Conservation (phyloP, 2,888 invertebrate genomes). For the Yponomeuta cagnagella region DNA sequence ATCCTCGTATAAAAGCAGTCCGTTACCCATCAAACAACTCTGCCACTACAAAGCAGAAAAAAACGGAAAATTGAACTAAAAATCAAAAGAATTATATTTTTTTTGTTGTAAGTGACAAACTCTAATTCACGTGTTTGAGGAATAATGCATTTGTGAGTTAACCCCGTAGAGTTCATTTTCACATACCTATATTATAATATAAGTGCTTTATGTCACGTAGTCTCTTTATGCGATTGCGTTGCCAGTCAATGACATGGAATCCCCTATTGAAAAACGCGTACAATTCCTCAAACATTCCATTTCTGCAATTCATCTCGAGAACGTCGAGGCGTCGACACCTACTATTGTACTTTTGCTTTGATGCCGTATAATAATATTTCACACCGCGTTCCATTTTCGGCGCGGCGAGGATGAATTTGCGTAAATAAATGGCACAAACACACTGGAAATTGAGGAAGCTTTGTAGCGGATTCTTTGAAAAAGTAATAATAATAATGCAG, state of each 20-base stretch:
- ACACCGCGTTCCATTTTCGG: conserved; percentile 1
- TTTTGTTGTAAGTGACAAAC: too few relatives aligned
- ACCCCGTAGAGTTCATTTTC: too few relatives aligned
- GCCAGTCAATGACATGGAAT: conserved; percentile 37
- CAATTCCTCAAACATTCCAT: conserved; percentile 27
- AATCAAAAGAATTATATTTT: too few relatives aligned
- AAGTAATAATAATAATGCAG: not conserved
- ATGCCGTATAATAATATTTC: conserved; percentile 3
- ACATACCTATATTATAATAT: too few relatives aligned
- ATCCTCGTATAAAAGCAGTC: too few relatives aligned
- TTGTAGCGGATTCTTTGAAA: not conserved
- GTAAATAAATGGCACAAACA: not conserved
- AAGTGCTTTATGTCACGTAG: not conserved
- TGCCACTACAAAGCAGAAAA: too few relatives aligned
- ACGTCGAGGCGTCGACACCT: conserved; percentile 16
- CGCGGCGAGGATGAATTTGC: conserved; percentile 13
- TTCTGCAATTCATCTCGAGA: conserved; percentile 32
- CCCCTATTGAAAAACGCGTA: conserved; percentile 15
- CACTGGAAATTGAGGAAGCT: not conserved
- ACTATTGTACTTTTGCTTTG: conserved; percentile 7
- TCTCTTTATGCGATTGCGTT: not conserved
- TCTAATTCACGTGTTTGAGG: too few relatives aligned
- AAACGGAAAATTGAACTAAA: too few relatives aligned
- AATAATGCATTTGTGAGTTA: too few relatives aligned
- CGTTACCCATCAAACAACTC: too few relatives aligned